Percentiles rank a stretch among this genome's conserved stretches.
Evolutionary conservation across 2,888 invertebrate species (phyloP).

Genomic region (Smittia sp.): DNA sequence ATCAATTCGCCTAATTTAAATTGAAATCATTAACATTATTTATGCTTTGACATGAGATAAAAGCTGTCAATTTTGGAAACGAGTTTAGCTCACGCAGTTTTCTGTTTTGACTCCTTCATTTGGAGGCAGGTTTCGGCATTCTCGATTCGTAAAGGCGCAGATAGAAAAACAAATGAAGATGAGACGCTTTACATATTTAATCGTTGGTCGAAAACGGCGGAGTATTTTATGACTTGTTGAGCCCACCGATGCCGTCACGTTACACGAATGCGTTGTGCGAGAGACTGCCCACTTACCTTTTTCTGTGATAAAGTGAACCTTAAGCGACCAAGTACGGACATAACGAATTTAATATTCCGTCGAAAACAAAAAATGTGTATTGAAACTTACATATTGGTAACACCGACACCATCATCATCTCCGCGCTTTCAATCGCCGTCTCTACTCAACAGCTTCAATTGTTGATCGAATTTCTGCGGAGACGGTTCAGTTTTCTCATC

Average conservation of each 20-base stretch:
- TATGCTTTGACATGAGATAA: neutral
- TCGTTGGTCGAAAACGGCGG: neutral
- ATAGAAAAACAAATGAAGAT: slow-evolving; percentile 7
- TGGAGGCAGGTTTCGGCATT: neutral
- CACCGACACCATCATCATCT: slow-evolving; percentile 37
- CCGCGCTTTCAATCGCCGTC: slow-evolving; percentile 30
- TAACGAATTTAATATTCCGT: slow-evolving; percentile 34
- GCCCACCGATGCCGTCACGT: slow-evolving; percentile 18
- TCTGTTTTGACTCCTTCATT: neutral
- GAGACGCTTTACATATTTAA: slow-evolving; percentile 3
- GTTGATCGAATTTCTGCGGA: slow-evolving; percentile 41
- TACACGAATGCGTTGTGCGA: neutral
- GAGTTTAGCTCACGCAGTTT: slow-evolving; percentile 1
- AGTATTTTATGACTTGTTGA: neutral
- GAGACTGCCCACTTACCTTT: slow-evolving; percentile 11
- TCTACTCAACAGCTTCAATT: slow-evolving; percentile 35
- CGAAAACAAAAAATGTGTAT: slow-evolving; percentile 24
- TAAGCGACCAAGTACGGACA: slow-evolving; percentile 38
- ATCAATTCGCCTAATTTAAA: slow-evolving; percentile 22
- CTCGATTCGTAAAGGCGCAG: neutral
- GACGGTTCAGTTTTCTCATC: slow-evolving; percentile 36
- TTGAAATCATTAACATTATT: slow-evolving; percentile 15
- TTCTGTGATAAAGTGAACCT: slow-evolving; percentile 28
- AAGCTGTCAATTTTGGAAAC: neutral
- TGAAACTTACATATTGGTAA: slow-evolving; percentile 42